phyloP scores from a whole-genome alignment of 2,888 invertebrate genomes.

The Erannis defoliaria region DNA sequence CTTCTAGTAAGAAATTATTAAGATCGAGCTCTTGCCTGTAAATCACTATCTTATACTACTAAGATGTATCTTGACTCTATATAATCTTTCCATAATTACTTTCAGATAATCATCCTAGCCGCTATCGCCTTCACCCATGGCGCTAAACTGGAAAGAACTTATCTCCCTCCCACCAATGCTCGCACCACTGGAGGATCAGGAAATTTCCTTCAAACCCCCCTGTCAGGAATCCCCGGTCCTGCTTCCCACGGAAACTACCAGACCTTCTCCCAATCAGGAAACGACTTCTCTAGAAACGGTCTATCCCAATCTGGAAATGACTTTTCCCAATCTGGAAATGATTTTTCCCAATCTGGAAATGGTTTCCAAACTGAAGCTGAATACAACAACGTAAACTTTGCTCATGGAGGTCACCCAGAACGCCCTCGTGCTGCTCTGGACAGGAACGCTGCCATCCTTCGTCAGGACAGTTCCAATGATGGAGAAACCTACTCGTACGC shows the following conservation, averaged over 20 bases:
- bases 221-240: slow-evolving; percentile 26
- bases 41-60: too few relatives aligned
- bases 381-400: slow-evolving; percentile 49
- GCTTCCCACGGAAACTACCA: slow-evolving; percentile 28
- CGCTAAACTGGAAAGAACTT: slow-evolving; percentile 74
- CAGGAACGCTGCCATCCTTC: slow-evolving; percentile 75
- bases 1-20: too few relatives aligned
- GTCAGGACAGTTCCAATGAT: slow-evolving; percentile 72
- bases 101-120: slow-evolving; percentile 69
- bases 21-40: too few relatives aligned
- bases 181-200: slow-evolving; percentile 64
- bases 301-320: slow-evolving; percentile 43
- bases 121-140: slow-evolving; percentile 64
- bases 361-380: slow-evolving; percentile 34
- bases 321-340: too few relatives aligned
- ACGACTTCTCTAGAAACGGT: slow-evolving; percentile 32
- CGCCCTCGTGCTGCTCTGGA: slow-evolving; percentile 73
- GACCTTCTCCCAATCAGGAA: slow-evolving; percentile 41
- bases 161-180: slow-evolving; percentile 72
- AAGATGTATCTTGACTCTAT: too few relatives aligned
- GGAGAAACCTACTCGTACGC: slow-evolving; percentile 74
- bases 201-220: slow-evolving; percentile 66
- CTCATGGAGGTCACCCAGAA: slow-evolving; percentile 57
- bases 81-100: background rate
- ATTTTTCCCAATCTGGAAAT: slow-evolving; percentile 40